Percentiles rank a stretch among this genome's conserved stretches.
phyloP scores from a whole-genome alignment of 2,797 vertebrate genomes.

The Ctenosaura bakeri region DNA sequence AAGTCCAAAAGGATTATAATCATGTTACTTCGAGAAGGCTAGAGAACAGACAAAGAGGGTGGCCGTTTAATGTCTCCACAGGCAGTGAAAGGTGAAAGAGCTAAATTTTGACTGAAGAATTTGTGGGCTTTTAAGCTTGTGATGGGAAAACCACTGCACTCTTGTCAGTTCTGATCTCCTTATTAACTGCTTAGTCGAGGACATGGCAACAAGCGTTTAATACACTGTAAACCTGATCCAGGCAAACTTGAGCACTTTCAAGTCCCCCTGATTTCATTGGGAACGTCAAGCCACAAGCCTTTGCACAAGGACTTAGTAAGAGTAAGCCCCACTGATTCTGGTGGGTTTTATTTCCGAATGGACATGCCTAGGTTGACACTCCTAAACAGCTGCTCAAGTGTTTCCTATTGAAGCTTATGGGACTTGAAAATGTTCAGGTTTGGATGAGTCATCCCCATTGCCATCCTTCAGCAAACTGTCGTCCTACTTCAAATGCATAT shows the following conservation, averaged over 20 bases:
- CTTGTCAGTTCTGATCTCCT: constrained; percentile 35
- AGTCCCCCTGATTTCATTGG: not conserved
- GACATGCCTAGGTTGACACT: not conserved
- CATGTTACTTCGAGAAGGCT: constrained; percentile 50
- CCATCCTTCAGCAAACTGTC: not conserved
- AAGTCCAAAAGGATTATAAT: constrained; percentile 69
- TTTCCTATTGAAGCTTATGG: not conserved
- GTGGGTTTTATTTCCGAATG: not conserved
- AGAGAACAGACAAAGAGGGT: constrained; percentile 10
- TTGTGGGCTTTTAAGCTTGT: constrained; percentile 46
- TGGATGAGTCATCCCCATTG: not conserved
- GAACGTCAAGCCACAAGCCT: too few species aligned
- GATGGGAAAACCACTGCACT: not conserved
- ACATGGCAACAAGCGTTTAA: not conserved
- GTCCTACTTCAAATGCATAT: not conserved
- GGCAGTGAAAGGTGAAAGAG: constrained; percentile 6
- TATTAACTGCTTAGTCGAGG: not conserved
- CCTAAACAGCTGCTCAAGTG: not conserved
- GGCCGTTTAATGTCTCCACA: not conserved
- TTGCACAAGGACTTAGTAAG: not conserved
- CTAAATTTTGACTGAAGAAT: constrained; percentile 34
- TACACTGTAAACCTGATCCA: not conserved
- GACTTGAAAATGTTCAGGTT: not conserved
- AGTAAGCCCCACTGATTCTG: not conserved
- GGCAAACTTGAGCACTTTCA: not conserved